Base-by-base conservation (phyloP, 92 coral and sea anemone genomes). In the Zoanthus sansibaricus region DNA sequence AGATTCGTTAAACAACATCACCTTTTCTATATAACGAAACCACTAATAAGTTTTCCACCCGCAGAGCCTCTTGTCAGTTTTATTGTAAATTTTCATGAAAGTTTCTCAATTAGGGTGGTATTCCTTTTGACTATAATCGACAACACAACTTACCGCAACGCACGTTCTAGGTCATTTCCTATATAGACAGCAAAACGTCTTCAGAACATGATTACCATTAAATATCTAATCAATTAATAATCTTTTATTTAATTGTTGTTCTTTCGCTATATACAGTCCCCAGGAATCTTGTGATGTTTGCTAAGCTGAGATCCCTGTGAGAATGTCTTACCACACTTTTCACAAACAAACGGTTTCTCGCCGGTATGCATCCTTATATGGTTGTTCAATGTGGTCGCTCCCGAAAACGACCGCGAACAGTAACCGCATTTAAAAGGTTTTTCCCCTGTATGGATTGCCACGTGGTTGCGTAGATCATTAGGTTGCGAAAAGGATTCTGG, bases 341-440 rank as follows among this genome's bases (percentile, higher is more conserved):
- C 98, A 51, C 98, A 96, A 52, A 86, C 83, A 75, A 96, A 96
- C 33, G 98, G 98, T 56, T 95, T 96, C 77, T 96, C 98, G 0
- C 98, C 98, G 7, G 98, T 96, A 69, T 96, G 98, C 51, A 97
- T 96, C 71, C 98, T 89, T 80, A 96, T 93, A 71, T 96, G 98
- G 87, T 96, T 96, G 87, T 96, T 94, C 71, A 96, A 86, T 44
- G 98, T 96, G 56, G 98, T 96, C 62, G 98, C 94, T 18, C 98
- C 98, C 13, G 96, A 92, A 87, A 96, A 96, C 59, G 95, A 77
- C 59, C 98, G 92, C 83, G 96, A 93, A 77, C 98, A 96, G 82
- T 90, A 96, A 10, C 98, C 98, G 86, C 98, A 96, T 83, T 96
- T 96, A 71, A 96, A 96, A 47, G 98, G 98, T 83, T 95, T 93